Conservation (phyloP, 1,140 invertebrate species). For the Neomicropteryx cornuta region DNA sequence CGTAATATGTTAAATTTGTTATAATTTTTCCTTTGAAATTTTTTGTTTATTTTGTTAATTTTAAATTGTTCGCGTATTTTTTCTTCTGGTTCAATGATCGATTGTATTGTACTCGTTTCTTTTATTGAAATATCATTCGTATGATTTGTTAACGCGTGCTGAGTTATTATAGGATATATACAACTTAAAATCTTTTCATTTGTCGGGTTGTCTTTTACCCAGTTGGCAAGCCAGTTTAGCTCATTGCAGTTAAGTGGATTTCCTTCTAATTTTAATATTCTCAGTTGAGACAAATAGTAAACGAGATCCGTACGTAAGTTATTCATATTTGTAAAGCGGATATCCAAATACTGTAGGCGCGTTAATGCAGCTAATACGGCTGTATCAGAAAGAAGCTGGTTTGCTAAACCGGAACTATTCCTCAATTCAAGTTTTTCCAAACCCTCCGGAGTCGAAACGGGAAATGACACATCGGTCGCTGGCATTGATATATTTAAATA, state of each 20-base stretch:
- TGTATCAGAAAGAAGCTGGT: conserved; percentile 54
- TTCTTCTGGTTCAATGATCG: conserved; percentile 34
- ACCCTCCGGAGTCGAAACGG: conserved; percentile 53
- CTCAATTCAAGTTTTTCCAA: conserved; percentile 62
- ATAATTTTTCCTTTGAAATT: too few species aligned
- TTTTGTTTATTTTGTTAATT: too few species aligned
- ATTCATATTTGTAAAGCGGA: conserved; percentile 51
- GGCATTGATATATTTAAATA: conserved; percentile 47
- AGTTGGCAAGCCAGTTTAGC: conserved; percentile 50
- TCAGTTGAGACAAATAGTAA: conserved; percentile 57
- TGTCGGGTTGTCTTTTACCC: conserved; percentile 45
- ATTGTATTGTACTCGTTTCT: conserved; percentile 31
- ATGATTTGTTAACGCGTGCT: conserved; percentile 25
- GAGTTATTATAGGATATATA: conserved; percentile 36
- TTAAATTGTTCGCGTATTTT: conserved; percentile 10
- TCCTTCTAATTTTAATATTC: conserved; percentile 42
- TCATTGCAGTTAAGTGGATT: conserved; percentile 55
- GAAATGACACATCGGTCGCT: conserved; percentile 53
- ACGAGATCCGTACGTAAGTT: conserved; percentile 54
- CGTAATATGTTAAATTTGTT: too few species aligned
- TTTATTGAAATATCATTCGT: conserved; percentile 33
- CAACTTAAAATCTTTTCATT: conserved; percentile 33
- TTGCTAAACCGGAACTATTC: conserved; percentile 56
- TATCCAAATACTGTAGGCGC: conserved; percentile 54
- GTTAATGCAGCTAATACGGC: conserved; percentile 57